Evolutionary conservation across 2,888 invertebrate genomes (phyloP).

Genomic region (Gymnoscelis rufifasciata): DNA sequence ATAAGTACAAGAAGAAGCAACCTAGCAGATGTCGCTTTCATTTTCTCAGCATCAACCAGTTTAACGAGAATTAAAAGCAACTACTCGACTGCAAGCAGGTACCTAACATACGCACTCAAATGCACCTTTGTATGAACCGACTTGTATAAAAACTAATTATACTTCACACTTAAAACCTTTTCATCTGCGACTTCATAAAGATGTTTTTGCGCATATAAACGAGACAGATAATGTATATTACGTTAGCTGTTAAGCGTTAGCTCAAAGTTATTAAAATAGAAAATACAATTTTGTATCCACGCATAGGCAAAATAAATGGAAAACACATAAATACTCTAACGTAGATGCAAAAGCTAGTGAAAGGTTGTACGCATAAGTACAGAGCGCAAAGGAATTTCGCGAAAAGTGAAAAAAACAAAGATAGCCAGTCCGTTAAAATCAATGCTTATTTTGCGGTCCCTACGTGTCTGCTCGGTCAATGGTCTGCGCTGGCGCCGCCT

Average conservation of each 20-base stretch:
- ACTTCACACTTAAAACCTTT: too few species aligned
- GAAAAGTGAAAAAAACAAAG: neutral
- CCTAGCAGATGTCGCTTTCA: constrained; percentile 24
- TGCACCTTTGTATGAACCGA: neutral
- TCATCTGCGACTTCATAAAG: too few species aligned
- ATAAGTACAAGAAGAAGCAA: constrained; percentile 5
- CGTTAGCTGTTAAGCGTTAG: too few species aligned
- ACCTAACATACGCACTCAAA: neutral
- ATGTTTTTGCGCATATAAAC: too few species aligned
- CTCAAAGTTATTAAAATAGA: too few species aligned
- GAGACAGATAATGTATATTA: too few species aligned
- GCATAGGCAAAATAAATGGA: too few species aligned
- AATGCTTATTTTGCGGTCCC: constrained; percentile 34
- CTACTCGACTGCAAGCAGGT: constrained; percentile 1
- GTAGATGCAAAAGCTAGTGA: neutral
- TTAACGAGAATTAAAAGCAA: constrained; percentile 21
- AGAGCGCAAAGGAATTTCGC: too few species aligned
- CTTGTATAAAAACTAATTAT: too few species aligned
- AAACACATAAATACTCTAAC: too few species aligned
- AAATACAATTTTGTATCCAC: too few species aligned
- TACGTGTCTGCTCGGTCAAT: constrained; percentile 56
- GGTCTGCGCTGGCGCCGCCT: constrained; percentile 46
- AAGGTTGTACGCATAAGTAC: neutral
- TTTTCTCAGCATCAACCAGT: constrained; percentile 25
- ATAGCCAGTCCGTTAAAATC: constrained; percentile 5